These are phyloP conservation scores for Andrena bucephala DNA, from an alignment of 2,888 invertebrate species.

Conservation along the genomic window DNA sequence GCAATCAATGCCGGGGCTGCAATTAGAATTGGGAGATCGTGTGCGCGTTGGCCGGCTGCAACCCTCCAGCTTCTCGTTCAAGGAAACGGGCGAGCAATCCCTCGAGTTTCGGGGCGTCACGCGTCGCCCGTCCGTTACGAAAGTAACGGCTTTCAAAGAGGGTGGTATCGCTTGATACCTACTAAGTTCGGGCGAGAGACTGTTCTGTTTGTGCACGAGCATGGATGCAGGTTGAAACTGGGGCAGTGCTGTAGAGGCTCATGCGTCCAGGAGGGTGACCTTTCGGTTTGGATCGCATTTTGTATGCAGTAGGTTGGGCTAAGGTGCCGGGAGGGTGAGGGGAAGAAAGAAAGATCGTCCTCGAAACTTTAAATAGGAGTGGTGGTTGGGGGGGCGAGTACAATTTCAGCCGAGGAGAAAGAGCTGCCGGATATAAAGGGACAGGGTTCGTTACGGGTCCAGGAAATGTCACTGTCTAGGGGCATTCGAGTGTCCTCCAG, in stretches of 20 bases:
- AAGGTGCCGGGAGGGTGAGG: too few relatives aligned
- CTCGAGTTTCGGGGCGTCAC: not conserved
- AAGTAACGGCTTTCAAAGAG: not conserved
- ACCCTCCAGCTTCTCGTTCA: too few relatives aligned
- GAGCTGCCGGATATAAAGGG: not conserved
- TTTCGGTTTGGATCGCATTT: not conserved
- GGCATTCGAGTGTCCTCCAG: constrained; percentile 1
- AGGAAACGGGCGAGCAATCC: too few relatives aligned
- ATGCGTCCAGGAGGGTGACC: constrained; percentile 1
- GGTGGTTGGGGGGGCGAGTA: too few relatives aligned
- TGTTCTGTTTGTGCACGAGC: constrained; percentile 17
- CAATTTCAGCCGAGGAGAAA: not conserved
- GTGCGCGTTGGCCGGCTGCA: too few relatives aligned
- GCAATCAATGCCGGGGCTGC: too few relatives aligned
- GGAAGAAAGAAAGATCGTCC: too few relatives aligned
- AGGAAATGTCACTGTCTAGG: not conserved
- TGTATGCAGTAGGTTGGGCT: too few relatives aligned
- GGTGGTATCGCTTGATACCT: constrained; percentile 1
- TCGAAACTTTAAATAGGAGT: too few relatives aligned
- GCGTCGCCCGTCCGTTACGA: not conserved
- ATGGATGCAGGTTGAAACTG: not conserved
- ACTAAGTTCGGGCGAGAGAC: not conserved
- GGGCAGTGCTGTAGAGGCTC: not conserved
- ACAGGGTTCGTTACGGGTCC: not conserved
- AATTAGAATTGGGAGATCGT: too few relatives aligned